Evolutionary conservation across 2,113 vertebrate species (phyloP), one percentile per base, ranked within the genome.

Genomic region (Columbina picui): DNA sequence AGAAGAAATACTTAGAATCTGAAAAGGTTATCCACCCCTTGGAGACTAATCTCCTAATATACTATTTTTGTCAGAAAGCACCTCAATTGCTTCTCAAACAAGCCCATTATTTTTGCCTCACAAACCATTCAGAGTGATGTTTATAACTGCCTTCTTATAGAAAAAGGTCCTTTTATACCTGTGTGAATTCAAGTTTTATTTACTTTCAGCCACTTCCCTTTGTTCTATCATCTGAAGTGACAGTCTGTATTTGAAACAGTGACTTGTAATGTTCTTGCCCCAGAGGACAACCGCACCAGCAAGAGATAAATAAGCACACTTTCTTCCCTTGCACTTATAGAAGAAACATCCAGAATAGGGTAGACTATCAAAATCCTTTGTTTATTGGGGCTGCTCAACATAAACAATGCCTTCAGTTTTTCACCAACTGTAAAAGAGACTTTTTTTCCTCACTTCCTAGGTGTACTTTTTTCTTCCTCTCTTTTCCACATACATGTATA

Each of bases 1-100:
- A 90, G 53, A 96, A 97, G 87, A 97, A 98, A 97, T 84, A 94
- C 80, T 97, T 93, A 88, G 76, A 96, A 97, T 97, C 93, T 90
- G 96, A 90, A 97, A 97, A 97, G 95, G 90, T 97, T 97, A 94
- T 96, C 90, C 93, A 87, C 89, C 93, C 96, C 74, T 91, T 90
- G 89, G 94, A 97, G 92, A 97, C 97, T 97, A 97, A 97, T 98
- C 95, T 97, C 84, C 75, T 97, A 97, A 97, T 97, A 96, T 57
- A 95, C 74, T 70, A 92, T 94, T 97, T 97, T 97, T 95, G 96
- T 96, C 52, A 89, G 80, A 92, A 97, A 97, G 78, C 38, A 96
- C 80, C 91, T 95, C 95, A 97, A 96, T 97, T 97, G 92, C 93
- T 94, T 97, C 90, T 95, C 93, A 91, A 96, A 96, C 73, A 96